phyloP scores from a whole-genome alignment of 2,113 vertebrate species.

The Osmerus eperlanus region DNA sequence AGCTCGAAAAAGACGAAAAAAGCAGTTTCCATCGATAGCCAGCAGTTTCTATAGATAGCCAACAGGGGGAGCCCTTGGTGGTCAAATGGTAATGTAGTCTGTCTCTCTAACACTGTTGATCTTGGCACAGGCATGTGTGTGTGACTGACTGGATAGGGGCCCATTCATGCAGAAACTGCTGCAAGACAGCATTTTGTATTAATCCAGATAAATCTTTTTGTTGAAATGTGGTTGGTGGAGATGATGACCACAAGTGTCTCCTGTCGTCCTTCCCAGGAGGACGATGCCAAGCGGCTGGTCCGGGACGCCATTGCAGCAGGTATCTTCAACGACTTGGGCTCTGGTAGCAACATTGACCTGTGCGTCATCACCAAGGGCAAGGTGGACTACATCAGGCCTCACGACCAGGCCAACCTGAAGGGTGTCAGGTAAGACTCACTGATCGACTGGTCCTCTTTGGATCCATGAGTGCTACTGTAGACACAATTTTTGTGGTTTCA shows the following conservation, averaged over 20 bases:
- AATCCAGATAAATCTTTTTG: too few relatives aligned
- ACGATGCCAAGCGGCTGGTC: slow-evolving; percentile 88
- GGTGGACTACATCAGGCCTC: slow-evolving; percentile 89
- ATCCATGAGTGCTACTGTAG: neutral
- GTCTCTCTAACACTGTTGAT: neutral
- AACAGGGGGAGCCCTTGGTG: slow-evolving; percentile 18
- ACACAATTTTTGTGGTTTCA: too few relatives aligned
- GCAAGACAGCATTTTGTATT: too few relatives aligned
- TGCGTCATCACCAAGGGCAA: slow-evolving; percentile 92
- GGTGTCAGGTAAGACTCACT: slow-evolving; percentile 80
- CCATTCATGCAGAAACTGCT: too few relatives aligned
- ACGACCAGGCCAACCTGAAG: slow-evolving; percentile 89
- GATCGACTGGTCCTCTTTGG: neutral
- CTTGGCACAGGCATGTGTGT: neutral
- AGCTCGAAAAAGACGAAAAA: neutral
- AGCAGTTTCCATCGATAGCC: neutral
- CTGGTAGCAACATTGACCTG: slow-evolving; percentile 93
- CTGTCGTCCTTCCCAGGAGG: slow-evolving; percentile 74
- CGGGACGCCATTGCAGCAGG: slow-evolving; percentile 92
- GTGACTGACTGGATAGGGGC: neutral
- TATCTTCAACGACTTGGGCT: slow-evolving; percentile 94
- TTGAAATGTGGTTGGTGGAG: too few relatives aligned
- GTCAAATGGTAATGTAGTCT: neutral
- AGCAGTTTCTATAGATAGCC: neutral
- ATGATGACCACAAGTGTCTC: neutral